Conservation (phyloP, 2,888 invertebrate species). For the Pseudoips prasinana region DNA sequence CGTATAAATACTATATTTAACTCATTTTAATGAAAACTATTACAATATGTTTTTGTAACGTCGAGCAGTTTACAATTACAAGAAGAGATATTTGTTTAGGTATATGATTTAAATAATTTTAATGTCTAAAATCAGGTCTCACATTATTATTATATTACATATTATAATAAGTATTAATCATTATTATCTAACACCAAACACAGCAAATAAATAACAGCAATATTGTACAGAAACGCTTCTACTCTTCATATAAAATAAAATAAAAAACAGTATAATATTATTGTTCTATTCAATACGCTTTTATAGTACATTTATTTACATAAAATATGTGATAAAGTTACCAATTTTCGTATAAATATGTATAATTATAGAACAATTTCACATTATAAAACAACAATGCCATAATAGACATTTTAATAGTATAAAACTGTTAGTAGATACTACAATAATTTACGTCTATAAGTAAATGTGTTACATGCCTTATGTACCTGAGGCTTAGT, state of each 20-base stretch:
- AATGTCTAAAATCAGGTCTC: constrained; percentile 59
- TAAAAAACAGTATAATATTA: constrained; percentile 20
- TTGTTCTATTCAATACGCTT: constrained; percentile 30
- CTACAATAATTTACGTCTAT: constrained; percentile 6
- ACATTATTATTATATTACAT: constrained; percentile 39
- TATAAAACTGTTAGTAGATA: constrained; percentile 25
- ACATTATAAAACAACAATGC: constrained; percentile 38
- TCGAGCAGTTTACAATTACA: constrained; percentile 34
- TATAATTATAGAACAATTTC: constrained; percentile 34
- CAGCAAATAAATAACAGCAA: constrained; percentile 62
- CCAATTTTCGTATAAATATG: constrained; percentile 46
- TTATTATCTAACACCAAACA: constrained; percentile 72
- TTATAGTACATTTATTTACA: constrained; percentile 28
- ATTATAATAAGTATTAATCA: constrained; percentile 24
- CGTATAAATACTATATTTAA: constrained; percentile 18
- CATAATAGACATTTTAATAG: constrained; percentile 19
- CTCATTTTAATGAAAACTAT: constrained; percentile 21
- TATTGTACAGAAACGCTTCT: constrained; percentile 60
- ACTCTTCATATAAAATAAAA: constrained; percentile 25
- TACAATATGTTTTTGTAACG: constrained; percentile 28
- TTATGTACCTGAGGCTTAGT: constrained; percentile 17
- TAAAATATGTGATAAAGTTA: constrained; percentile 34
- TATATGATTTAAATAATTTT: constrained; percentile 27
- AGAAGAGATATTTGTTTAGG: constrained; percentile 24
- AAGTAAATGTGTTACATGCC: constrained; percentile 6